Evolutionary conservation across 2,797 vertebrate species (phyloP), one percentile per base, ranked within the genome.

Genomic region (Silurus aristotelis): DNA sequence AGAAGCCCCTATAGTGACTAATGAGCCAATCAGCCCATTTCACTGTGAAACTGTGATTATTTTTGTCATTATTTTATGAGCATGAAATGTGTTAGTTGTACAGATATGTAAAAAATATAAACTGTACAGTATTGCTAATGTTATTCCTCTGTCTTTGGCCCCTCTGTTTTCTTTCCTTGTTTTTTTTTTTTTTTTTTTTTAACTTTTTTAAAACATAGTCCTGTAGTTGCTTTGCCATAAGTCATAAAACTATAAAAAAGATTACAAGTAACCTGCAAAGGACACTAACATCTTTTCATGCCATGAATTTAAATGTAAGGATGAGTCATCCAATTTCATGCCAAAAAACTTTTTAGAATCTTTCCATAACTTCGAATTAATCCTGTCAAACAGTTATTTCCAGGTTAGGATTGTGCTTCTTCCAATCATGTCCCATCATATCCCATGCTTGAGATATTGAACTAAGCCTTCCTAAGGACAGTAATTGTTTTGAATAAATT

Each of bases 371-470:
- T 61, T 68, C 20, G 46, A 78, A 5, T 19, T 38, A 66, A 71
- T 10, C 48, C 70, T 56, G 8, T 56, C 64, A 14, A 67, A 14
- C 27, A 56, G 13, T 81, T 60, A 66, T 76, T 82, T 84, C 83
- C 86, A 82, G 89, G 89, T 93, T 92, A 71, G 25, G 89, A 52
- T 52, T 10, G 48, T 52, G 48, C 10, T 52, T 52, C 48, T 81
- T 91, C 89, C 13, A 22, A 55, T 83, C 64, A 43, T 38, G 64
- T 71, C 58, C 27, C 6, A 75, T 79, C 38, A 38, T 56, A 27
- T 31, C 31, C 31, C 31, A 38, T 38, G 27, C 75, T 75, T 27
- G n/a, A 55, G n/a, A n/a, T 15, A 7, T 55, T 75, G n/a, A 22
- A 75, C 2, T 75, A 22, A 55, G 48, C 22, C 22, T 25, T 71